These are phyloP conservation scores for Salarias fasciatus DNA, from an alignment of 2,797 vertebrate genomes.

Conservation along the genomic window DNA sequence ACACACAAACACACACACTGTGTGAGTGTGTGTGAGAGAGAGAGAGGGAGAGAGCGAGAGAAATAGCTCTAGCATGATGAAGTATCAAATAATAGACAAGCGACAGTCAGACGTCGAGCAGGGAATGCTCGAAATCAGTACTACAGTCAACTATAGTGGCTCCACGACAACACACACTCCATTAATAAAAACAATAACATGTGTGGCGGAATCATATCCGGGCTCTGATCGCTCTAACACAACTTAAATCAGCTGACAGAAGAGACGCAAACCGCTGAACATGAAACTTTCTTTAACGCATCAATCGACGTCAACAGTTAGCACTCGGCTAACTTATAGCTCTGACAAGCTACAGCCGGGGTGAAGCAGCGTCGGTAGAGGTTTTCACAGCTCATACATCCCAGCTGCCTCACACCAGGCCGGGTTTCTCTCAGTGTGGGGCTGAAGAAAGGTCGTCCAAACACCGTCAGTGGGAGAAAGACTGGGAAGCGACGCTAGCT, in stretches of 20 bases:
- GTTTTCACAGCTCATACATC: rapidly evolving
- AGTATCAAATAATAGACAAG: conserved; percentile 63
- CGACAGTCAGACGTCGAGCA: conserved; percentile 7
- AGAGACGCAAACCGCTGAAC: background rate
- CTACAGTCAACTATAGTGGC: background rate
- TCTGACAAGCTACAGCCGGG: background rate
- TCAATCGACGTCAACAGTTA: conserved; percentile 60
- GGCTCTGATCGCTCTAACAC: background rate
- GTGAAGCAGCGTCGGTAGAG: too few relatives aligned
- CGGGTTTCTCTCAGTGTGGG: background rate
- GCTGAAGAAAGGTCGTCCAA: conserved; percentile 3
- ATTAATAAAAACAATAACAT: too few relatives aligned
- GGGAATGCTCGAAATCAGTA: conserved; percentile 2
- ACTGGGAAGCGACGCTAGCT: conserved; percentile 52
- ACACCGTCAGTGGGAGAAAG: conserved; percentile 17
- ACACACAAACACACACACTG: conserved; percentile 30
- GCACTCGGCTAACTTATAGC: conserved; percentile 52
- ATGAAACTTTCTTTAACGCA: background rate
- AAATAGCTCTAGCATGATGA: conserved; percentile 67
- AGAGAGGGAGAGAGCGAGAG: background rate
- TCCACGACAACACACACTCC: background rate
- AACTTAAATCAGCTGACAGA: background rate
- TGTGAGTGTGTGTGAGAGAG: too few relatives aligned
- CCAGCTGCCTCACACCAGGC: rapidly evolving
- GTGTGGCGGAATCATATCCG: rapidly evolving